Conservation (phyloP, 2,113 vertebrate species). For the Hepsetus odoe region DNA sequence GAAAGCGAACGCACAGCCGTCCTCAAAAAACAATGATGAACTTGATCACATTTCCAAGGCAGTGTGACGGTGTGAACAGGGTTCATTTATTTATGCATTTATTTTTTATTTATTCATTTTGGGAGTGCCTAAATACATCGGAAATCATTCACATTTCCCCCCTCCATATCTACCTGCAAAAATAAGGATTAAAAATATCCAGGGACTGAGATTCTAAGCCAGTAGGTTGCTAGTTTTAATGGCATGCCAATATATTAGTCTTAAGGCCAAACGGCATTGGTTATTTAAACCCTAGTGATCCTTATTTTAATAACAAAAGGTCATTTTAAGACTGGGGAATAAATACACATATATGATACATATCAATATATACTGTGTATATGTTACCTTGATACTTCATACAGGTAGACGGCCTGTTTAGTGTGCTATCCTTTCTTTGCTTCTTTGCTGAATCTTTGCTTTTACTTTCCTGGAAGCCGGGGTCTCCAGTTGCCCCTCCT, state of each 20-base stretch:
- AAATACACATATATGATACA: conserved; percentile 70
- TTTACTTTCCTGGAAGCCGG: background rate
- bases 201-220: background rate
- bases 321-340: conserved; percentile 64
- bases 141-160: too few species aligned
- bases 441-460: background rate
- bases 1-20: too few species aligned
- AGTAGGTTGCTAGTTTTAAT: background rate
- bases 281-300: too few species aligned
- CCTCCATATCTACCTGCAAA: background rate
- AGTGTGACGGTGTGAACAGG: too few species aligned
- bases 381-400: conserved; percentile 61
- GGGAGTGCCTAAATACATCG: too few species aligned
- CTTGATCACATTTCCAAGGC: too few species aligned
- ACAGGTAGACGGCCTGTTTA: conserved; percentile 61
- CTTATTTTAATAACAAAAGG: conserved; percentile 28
- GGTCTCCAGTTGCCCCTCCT: background rate
- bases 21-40: too few species aligned
- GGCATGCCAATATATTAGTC: conserved; percentile 24
- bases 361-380: conserved; percentile 62
- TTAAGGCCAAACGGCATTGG: too few species aligned
- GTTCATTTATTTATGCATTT: background rate
- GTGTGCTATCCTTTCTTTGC: conserved; percentile 11
- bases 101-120: background rate
- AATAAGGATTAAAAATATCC: background rate